Base-by-base conservation (phyloP, 92 coral and sea anemone species). In the Phenganax stokvisi region DNA sequence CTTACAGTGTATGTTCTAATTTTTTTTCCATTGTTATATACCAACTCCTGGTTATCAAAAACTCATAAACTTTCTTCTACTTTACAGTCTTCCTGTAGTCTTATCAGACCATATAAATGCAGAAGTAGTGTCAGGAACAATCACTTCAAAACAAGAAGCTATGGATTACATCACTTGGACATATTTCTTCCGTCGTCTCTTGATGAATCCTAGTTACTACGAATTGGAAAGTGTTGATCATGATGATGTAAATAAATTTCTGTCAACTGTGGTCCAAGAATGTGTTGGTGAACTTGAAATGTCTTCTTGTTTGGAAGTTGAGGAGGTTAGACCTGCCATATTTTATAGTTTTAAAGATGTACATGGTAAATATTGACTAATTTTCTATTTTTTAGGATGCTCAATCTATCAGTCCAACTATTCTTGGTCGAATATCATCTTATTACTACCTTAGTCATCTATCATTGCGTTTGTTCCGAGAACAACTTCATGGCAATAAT, bases 161-260 rank as follows among this genome's bases (percentile, higher is more conserved):
- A 94, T 94, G 98, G 98, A 94, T 88, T 94, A 94, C 85, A 88
- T 94, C 68, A 94, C 98, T 17, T 94, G 98, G 98, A 94, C 98
- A 62, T 94, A 94, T 81, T 90, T 94, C 92, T 94, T 94, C 80
- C 85, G 98, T 51, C 94, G 98, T 13, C 83, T 94, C 74, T 81
- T 94, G 58, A 92, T 90, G 97, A 94, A 94, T 67, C 98, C 98
- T 9, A 92, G 97, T n/a, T 94, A 94, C 72, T 94, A 94, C 79
- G 87, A 92, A 0, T 91, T 94, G 27, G 94, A 94, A 56, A 85
- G 87, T 86, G 89, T 90, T 0, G 97, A 90, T 1, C 92, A 84
- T 27, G 92, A 90, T 30, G 85, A 88, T 3, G 86, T 94, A 6
- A 94, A 94, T 71, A 88, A 87, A 84, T 90, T 71, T 51, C 87